Base-by-base conservation (phyloP, 1,140 invertebrate species). In the Tetramorium simillimum region DNA sequence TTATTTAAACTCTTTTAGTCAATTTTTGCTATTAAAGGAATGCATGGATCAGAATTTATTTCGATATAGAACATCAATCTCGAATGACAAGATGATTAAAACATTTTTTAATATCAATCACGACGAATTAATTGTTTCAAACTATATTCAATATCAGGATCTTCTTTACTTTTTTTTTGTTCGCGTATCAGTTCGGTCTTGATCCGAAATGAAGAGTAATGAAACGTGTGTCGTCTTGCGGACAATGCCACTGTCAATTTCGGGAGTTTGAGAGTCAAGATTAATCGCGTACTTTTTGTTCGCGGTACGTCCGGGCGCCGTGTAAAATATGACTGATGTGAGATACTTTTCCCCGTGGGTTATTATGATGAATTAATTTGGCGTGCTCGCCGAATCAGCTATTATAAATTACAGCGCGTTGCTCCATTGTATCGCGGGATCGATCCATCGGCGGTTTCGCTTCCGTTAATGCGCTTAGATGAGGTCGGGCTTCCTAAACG, bases 331-430 rank as follows among this genome's bases (percentile, higher is more conserved):
- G 43, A 84, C 40, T 37, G 56, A 65, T 12, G 63, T 43, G 37
- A 63, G 40, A 60, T 58, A 86, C 53, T 63, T 86, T 86, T 49
- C 53, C 53, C 46, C 33, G 28, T 16, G 69, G 58, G 53, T 86
- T 75, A 49, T 53, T 62, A 49, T 14, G 72, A 46, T 73, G 72
- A 82, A 90, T 90, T 60, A 84, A 87, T 49, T 53, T 58, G 40
- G 16, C 69, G 10, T 14, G 6, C 24, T 51, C 37, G 51, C 24
- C 63, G 86, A 78, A 73, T 73, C 37, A 78, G 33, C 65, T 60
- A 21, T 77, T 78, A 86, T 84, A 89, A 89, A 89, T 90, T 89
- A 73, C 65, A 14, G 18, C 60, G n/a, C 16, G 28, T 69, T 53
- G n/a, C 56, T n/a, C 18, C 65, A 78, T 78, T 67, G 43, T 73